Base-by-base conservation (phyloP, 1,140 invertebrate genomes). In the Camponotus pennsylvanicus region DNA sequence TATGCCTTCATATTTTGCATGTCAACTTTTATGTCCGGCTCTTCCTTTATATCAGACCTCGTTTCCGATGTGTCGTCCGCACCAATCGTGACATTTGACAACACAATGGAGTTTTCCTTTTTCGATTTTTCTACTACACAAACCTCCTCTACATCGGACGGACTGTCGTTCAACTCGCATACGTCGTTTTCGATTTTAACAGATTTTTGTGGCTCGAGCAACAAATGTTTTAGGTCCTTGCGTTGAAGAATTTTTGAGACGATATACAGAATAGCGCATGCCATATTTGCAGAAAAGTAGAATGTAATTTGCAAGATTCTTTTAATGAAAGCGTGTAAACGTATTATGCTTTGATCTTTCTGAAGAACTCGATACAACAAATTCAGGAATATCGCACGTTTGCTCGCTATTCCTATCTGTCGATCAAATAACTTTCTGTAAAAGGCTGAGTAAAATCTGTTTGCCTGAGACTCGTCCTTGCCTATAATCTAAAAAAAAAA, bases 271-370 rank as follows among this genome's bases (percentile, higher is more conserved):
- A 97, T 96, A 59, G 97, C 98, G 93, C 98, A 98, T 0, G 96
- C 95, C 93, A 95, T 95, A 63, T 94, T 94, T 13, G 94, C 85
- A 32, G 93, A 92, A 92, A 95, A 95, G 75, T 96, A 95, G 32
- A 93, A 90, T 67, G 95, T 95, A 87, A 98, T 95, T 95, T 99
- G 98, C 55, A 99, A 95, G 55, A 99, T 94, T 80, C 99, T 95
- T 95, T 99, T 99, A 2, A 99, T 95, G 94, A 99, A 99, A 9
- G 98, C 97, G 93, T 97, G 96, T 0, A 98, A 96, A 79, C 99
- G 94, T 18, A 96, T 93, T 2, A 96, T 93, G 86, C 97, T 97
- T 21, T 94, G 94, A 95, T 99, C 99, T 78, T 96, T 96, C 88
- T 97, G 97, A 82, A 99, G 95, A 18, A 98, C 97, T 92, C 98